Evolutionary conservation across 1,140 invertebrate genomes (phyloP), one percentile per base, ranked within the genome.

Genomic region (Grapholita molesta): DNA sequence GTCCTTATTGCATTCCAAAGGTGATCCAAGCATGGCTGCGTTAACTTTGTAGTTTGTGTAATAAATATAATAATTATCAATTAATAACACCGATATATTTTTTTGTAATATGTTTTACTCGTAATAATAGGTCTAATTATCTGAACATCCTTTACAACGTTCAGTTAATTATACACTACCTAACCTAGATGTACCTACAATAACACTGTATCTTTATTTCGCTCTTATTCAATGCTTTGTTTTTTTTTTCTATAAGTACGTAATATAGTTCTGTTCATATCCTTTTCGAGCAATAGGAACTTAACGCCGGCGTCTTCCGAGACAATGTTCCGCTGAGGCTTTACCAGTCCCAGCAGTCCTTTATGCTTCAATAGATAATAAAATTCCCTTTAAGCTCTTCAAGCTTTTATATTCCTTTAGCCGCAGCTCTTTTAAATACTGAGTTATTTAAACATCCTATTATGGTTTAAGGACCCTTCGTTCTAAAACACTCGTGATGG

Each of bases 321-420:
- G 55, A 61, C 25, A 61, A 30, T 61, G 55, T 61, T 61, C 55
- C 55, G 55, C 24, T 25, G 2, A 61, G 28, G 55, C n/a, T 61
- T 28, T 61, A 61, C 55, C 55, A 61, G 28, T 61, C 9, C 55
- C 25, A 61, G 24, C 55, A 28, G 55, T n/a, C 55, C 55, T 61
- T 61, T 61, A 61, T 61, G 55, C 15, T 28, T 30, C 55, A 25
- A 61, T 25, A 32, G 30, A 61, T 61, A 61, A 61, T 61, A 32
- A 61, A 61, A 32, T 61, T 61, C 55, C 55, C 25, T 61, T 30
- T 61, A 61, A 61, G 25, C 55, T 30, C 32, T 61, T 61, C 24
- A 61, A 30, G 55, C 55, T 61, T 32, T 61, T 61, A 61, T 57
- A 57, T 61, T 15, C 55, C 18, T 61, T 61, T 61, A 61, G 55